These are phyloP conservation scores for Lampris megalopsis DNA, from an alignment of 2,113 vertebrate genomes.

Conservation along the genomic window DNA sequence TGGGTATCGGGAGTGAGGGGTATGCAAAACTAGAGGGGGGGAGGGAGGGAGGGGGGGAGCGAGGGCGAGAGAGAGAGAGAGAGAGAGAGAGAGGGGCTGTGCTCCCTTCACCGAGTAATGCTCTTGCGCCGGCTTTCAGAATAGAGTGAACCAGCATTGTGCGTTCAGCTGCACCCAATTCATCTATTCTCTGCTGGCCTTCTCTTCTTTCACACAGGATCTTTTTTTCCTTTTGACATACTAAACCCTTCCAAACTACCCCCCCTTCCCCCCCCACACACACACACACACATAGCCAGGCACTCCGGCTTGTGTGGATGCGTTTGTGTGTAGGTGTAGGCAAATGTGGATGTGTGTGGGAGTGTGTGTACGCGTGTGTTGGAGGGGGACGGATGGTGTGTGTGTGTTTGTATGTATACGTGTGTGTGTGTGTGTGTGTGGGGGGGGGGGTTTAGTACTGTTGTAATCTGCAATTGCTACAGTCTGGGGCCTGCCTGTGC, in stretches of 20 bases:
- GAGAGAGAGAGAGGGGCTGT: constrained; percentile 47
- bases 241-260: constrained; percentile 63
- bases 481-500: constrained; percentile 88
- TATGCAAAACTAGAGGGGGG: no score
- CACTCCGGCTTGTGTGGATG: no score
- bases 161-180: constrained; percentile 78
- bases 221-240: constrained; percentile 78
- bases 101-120: constrained; percentile 78
- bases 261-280: constrained; percentile 64
- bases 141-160: constrained; percentile 73
- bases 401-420: background rate
- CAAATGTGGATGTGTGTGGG: no score
- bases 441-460: constrained; percentile 55
- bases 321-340: no score
- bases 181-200: constrained; percentile 68
- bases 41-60: constrained; percentile 12
- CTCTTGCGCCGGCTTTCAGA: constrained; percentile 38
- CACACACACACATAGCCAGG: background rate
- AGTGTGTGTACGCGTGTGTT: background rate
- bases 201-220: constrained; percentile 75
- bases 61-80: constrained; percentile 24
- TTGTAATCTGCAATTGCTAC: constrained; percentile 92
- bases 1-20: constrained; percentile 2
- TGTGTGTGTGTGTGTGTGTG: constrained; percentile 8
- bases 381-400: background rate